A percentile compares a stretch with the other conserved stretches of the same genome.
Evolutionary conservation across 37 sponge, comb jelly and placozoan species (phyloP).

Genomic region (Aplysina aerophoba): DNA sequence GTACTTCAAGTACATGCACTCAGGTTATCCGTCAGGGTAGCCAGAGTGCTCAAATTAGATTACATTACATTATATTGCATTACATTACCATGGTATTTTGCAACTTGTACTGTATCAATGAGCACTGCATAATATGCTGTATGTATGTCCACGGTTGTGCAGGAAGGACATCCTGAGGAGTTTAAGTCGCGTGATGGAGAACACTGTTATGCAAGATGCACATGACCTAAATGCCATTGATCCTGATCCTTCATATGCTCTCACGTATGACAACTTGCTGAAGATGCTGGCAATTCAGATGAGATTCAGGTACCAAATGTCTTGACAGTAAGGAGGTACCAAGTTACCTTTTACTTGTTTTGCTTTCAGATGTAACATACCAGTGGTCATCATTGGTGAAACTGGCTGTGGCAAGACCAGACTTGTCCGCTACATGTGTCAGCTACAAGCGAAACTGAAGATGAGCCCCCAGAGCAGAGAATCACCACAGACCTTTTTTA

Average conservation of each 20-base stretch:
- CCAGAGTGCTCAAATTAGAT: no score
- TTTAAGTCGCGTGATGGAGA: constrained; percentile 10
- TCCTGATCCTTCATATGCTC: constrained; percentile 77
- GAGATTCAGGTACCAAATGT: constrained; percentile 72
- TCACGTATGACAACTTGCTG: constrained; percentile 78
- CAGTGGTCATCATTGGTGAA: constrained; percentile 98
- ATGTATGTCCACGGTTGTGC: no score
- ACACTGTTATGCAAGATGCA: no score
- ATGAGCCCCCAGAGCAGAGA: no score
- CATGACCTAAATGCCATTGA: constrained; percentile 26
- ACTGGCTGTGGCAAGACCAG: constrained; percentile 99
- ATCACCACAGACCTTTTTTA: not conserved
- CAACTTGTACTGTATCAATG: no score
- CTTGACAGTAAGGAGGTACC: not conserved
- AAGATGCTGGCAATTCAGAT: constrained; percentile 92
- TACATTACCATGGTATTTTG: no score
- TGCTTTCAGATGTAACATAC: constrained; percentile 78
- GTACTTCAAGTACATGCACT: no score
- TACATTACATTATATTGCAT: no score
- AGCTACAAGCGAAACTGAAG: constrained; percentile 40
- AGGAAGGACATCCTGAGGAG: constrained; percentile 9
- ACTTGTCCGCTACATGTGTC: constrained; percentile 93
- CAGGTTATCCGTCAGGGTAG: no score
- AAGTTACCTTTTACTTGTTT: constrained; percentile 12
- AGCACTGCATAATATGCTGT: no score